Base-by-base conservation (phyloP, 1,140 invertebrate genomes). In the Diorhabda carinulata region DNA sequence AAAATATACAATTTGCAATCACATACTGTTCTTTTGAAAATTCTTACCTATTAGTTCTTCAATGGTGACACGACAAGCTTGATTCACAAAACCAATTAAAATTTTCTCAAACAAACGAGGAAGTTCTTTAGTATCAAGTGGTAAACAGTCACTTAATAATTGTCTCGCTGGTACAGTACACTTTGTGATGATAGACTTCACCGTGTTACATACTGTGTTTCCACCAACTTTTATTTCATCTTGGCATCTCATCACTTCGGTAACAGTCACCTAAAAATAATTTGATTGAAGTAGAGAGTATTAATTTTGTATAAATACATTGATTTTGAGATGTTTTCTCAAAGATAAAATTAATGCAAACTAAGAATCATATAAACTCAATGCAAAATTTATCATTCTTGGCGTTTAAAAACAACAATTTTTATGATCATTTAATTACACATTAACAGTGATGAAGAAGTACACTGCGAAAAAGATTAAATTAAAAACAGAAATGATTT, bases 111-210 rank as follows among this genome's bases (percentile, higher is more conserved):
- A 44, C 41, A 70, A 43, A 42, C 8, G 42, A 3, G 69, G 69
- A 41, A 70, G 43, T 42, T 62, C 69, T 66, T 66, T 70, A 5
- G 69, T 59, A 9, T 66, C 59, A 52, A 66, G 43, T 40, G 69
- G 69, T n/a, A 70, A 43, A 61, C 69, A 70, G 6, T 61, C 64
- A 43, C 61, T 57, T 9, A 70, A 9, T 10, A 66, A 52, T 66
- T 65, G 61, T 10, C 60, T 40, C 3, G 66, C 56, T 10, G 69
- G 69, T 56, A n/a, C 40, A 3, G 69, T 57, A 52, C 69, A 70
- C 40, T 65, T 70, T 40, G 25, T 9, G 8, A 61, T 5, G 9
- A 9, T 40, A 40, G 4, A 9, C 40, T 2, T 10, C 10, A 41
- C 25, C 2, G 42, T 40, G 9, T 7, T 5, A 41, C 59, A 61